Evolutionary conservation across 2,888 invertebrate species (phyloP).

Genomic region (Germaria angustata): DNA sequence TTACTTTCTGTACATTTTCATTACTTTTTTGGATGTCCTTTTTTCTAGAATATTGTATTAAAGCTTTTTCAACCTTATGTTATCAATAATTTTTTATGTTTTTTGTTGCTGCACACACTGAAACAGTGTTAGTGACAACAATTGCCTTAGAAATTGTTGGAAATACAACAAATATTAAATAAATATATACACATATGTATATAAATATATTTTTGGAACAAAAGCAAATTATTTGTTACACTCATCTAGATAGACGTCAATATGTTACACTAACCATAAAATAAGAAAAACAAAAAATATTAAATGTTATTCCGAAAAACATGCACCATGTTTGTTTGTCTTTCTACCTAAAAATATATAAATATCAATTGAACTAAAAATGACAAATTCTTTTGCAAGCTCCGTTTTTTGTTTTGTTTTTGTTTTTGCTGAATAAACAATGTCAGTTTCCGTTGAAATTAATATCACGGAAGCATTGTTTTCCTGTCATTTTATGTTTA

Average conservation of each 20-base stretch:
- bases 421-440: constrained; percentile 54
- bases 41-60: too few species aligned
- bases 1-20: too few species aligned
- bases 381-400: constrained; percentile 58
- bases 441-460: constrained; percentile 58
- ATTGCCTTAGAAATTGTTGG: too few species aligned
- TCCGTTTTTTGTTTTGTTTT: constrained; percentile 51
- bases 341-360: background rate
- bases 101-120: too few species aligned
- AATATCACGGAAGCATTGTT: constrained; percentile 50
- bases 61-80: too few species aligned
- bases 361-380: constrained; percentile 59
- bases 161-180: too few species aligned
- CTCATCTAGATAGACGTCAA: background rate
- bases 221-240: background rate
- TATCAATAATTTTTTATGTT: too few species aligned
- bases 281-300: background rate
- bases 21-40: too few species aligned
- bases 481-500: too few species aligned
- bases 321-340: background rate
- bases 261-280: background rate
- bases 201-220: background rate
- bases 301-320: background rate
- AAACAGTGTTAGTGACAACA: too few species aligned
- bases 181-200: too few species aligned